These are phyloP conservation scores for Osmerus mordax DNA, from an alignment of 2,113 vertebrate genomes.

Conservation along the genomic window DNA sequence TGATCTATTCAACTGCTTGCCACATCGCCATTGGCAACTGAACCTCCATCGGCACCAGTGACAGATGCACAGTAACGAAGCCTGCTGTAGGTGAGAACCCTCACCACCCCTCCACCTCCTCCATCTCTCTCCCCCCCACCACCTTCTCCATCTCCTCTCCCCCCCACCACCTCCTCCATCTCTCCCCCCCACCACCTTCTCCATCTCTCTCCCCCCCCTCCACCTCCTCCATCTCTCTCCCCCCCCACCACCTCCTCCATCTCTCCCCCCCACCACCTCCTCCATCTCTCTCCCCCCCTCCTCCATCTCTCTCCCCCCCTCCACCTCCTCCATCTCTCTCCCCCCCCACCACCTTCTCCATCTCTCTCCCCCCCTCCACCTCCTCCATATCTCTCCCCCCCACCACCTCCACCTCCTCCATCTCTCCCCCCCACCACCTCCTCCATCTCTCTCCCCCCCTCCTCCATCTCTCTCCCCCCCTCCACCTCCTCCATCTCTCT, in stretches of 20 bases:
- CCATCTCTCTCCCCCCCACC: slow-evolving; percentile 33
- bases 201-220: slow-evolving; percentile 6
- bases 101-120: slow-evolving; percentile 1
- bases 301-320: neutral
- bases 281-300: slow-evolving; percentile 20
- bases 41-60: slow-evolving; percentile 43
- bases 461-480: slow-evolving; percentile 19
- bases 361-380: slow-evolving; percentile 8
- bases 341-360: slow-evolving; percentile 37
- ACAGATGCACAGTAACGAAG: slow-evolving; percentile 68
- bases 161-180: slow-evolving; percentile 1
- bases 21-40: slow-evolving; percentile 61
- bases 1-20: slow-evolving; percentile 58
- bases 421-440: slow-evolving; percentile 5
- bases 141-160: slow-evolving; percentile 32
- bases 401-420: neutral
- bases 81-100: slow-evolving; percentile 51
- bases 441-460: slow-evolving; percentile 18
- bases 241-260: slow-evolving; percentile 7
- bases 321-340: slow-evolving; percentile 6
- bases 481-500: too few relatives aligned
- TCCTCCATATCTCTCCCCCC: too few relatives aligned
- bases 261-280: slow-evolving; percentile 13
- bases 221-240: too few relatives aligned
- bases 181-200: slow-evolving; percentile 18